Conservation (phyloP, 2,888 invertebrate genomes). For the Chrysina gloriosa region DNA sequence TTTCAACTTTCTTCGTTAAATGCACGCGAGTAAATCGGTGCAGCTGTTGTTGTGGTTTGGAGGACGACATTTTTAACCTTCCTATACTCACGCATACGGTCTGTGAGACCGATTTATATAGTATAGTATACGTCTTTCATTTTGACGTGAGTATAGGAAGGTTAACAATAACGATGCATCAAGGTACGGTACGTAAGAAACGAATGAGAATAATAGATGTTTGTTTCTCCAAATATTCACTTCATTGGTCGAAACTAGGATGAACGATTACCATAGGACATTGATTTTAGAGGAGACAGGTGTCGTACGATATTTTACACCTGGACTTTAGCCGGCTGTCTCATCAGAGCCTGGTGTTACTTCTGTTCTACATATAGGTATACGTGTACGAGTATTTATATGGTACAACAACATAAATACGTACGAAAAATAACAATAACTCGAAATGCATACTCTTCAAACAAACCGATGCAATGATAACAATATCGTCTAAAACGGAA, state of each 20-base stretch:
- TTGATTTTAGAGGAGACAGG: conserved; percentile 64
- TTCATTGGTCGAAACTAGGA: conserved; percentile 58
- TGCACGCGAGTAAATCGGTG: no score
- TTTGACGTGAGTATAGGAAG: no score
- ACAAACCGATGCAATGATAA: no score
- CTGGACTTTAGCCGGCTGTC: conserved; percentile 63
- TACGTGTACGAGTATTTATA: not conserved
- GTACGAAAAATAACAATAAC: no score
- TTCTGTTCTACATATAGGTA: conserved; percentile 36
- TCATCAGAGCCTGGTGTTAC: conserved; percentile 51
- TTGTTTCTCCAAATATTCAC: conserved; percentile 33
- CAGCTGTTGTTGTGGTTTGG: not conserved
- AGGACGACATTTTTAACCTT: no score
- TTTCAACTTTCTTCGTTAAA: no score
- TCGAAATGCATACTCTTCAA: no score
- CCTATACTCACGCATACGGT: no score
- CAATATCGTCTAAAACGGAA: no score
- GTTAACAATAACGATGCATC: not conserved
- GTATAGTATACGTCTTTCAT: no score
- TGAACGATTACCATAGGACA: conserved; percentile 62
- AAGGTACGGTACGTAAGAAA: not conserved
- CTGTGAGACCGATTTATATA: no score
- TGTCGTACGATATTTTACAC: conserved; percentile 61
- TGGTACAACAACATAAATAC: not conserved
- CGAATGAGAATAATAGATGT: conserved; percentile 1